Evolutionary conservation across 2,888 invertebrate species (phyloP).

Genomic region (Ariolimax columbianus): DNA sequence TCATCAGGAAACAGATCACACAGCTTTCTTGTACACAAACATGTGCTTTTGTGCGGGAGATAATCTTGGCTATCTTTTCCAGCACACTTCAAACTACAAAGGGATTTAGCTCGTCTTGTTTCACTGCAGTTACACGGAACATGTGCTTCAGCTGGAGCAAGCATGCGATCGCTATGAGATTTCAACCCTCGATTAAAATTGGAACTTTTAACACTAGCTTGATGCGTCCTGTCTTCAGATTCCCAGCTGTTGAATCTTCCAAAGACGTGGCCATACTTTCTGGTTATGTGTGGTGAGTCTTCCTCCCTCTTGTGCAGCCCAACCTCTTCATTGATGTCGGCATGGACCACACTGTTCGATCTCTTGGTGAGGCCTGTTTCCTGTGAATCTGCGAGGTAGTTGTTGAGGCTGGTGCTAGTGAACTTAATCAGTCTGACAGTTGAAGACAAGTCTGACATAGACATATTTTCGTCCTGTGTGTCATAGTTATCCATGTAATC

Average conservation of each 20-base stretch:
- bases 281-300: neutral
- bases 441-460: neutral
- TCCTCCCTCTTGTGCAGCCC: neutral
- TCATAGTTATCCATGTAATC: neutral
- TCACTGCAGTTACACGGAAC: neutral
- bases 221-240: neutral
- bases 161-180: neutral
- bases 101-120: neutral
- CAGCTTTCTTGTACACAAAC: no score
- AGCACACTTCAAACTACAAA: neutral
- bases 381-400: constrained; percentile 5
- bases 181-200: neutral
- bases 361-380: neutral
- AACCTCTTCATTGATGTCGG: neutral
- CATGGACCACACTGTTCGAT: neutral
- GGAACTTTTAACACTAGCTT: neutral
- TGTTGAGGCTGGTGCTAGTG: constrained; percentile 28
- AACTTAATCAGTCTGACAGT: neutral
- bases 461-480: neutral
- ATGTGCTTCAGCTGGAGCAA: neutral
- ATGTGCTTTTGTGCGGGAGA: no score
- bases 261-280: constrained; percentile 15
- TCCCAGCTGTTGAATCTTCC: constrained; percentile 20
- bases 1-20: no score
- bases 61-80: neutral